Evolutionary conservation across 2,797 vertebrate species (phyloP), one percentile per base, ranked within the genome.

Genomic region (Phylloscopus collybita): DNA sequence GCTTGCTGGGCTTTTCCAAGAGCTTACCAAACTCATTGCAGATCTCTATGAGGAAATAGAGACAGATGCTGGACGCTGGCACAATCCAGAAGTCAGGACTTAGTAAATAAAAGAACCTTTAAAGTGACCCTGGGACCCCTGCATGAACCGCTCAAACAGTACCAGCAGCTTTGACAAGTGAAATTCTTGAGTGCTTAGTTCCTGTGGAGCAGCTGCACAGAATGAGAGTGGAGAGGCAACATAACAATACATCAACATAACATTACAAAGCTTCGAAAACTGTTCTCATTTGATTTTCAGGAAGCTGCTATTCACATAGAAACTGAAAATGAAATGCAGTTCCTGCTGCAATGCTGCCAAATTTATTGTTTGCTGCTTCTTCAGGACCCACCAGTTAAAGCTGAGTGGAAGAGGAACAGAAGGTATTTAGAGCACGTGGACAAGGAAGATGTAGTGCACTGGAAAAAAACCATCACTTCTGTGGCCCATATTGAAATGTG

Each of bases 311-410:
- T 45, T 56, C 1, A 7, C 9, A 1, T 1, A n/a, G 6, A 4
- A 49, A 9, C 1, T 32, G 2, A 3, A 21, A 3, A 0, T 16
- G 12, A 40, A 69, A 23, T 0, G 3, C 3, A 36, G 15, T 95
- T 96, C 8, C 1, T 45, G 12, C 4, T n/a, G 49, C 6, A 66
- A 56, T 82, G 93, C 95, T 95, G 86, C 60, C 36, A 30, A 26
- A 16, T 54, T 29, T 96, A 76, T 16, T 94, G 79, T 80, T 50
- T 80, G 51, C 76, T 95, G 49, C 53, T 92, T 86, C 92, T 95
- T 88, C 92, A 94, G 90, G 70, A 96, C 20, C 38, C 72, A 23
- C 85, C 57, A 0, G 38, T 91, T 74, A 53, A 70, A 83, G 92
- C 72, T 40, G 14, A 11, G 7, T 90, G 88, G 96, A 19, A 14